Percentiles rank a stretch among this genome's conserved stretches.
phyloP scores from a whole-genome alignment of 2,888 invertebrate species.

The Adelognathus sp. region DNA sequence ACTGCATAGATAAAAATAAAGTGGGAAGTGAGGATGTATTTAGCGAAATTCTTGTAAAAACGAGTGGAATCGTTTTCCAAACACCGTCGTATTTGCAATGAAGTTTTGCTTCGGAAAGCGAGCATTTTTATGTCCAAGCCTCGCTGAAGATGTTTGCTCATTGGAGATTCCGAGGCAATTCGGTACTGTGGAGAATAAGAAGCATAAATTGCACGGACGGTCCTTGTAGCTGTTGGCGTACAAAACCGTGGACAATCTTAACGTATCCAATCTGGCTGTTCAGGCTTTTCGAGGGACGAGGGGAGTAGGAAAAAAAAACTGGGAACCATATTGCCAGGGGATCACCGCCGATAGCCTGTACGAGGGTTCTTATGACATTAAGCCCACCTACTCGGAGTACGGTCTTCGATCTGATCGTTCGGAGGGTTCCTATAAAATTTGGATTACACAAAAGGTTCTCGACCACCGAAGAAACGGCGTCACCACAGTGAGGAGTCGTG shows the following conservation, averaged over 20 bases:
- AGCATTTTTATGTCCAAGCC: no score
- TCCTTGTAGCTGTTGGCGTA: background rate
- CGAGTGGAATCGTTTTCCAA: no score
- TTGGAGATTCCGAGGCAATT: background rate
- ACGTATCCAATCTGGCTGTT: background rate
- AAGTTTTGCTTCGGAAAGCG: no score
- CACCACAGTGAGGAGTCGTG: background rate
- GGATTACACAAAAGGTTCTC: background rate
- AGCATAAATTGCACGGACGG: background rate
- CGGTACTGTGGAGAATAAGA: background rate
- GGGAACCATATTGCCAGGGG: background rate
- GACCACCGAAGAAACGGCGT: background rate
- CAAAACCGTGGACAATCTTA: background rate
- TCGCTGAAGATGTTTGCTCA: no score
- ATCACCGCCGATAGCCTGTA: background rate
- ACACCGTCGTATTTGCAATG: no score
- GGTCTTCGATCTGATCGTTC: background rate
- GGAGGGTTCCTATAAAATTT: slow-evolving; percentile 10
- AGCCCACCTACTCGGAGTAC: background rate
- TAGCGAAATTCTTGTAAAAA: no score
- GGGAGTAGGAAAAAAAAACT: background rate
- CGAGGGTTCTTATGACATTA: background rate
- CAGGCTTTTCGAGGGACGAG: background rate
- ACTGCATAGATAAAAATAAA: background rate
- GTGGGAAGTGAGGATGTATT: no score